Evolutionary conservation across 2,888 invertebrate genomes (phyloP), one percentile per base, ranked within the genome.

Genomic region (Macrophya annulata): DNA sequence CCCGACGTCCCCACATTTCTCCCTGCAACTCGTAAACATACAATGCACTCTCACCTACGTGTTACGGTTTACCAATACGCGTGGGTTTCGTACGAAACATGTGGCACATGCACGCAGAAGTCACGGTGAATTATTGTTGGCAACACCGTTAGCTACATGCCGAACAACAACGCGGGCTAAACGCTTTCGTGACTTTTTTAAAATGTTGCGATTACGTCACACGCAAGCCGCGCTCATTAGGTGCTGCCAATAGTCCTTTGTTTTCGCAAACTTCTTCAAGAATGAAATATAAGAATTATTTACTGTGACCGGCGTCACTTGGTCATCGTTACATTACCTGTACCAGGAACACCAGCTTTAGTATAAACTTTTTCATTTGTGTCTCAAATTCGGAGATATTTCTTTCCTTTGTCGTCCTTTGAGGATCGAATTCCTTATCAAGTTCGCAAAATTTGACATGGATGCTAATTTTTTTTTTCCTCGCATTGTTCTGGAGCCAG

Each of bases 131-230:
- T 93, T 91, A 92, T 88, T 86, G 90, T 89, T 43, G 62, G 89
- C 89, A 90, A 91, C 90, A 88, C 89, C 88, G 89, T 90, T 89
- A 89, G 87, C 85, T 72, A 59, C 86, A 87, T 86, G 85, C 86
- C 89, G 87, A 87, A 87, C 86, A 31, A 79, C 85, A 76, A 79
- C 86, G 86, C 86, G 87, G 76, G 86, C 86, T 87, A 89, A 89
- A 90, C 88, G 90, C 88, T 90, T 91, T 92, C 92, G 93, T 92
- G 91, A 93, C 92, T 92, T 92, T 92, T 92, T 90, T 86, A 90
- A 92, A 91, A 91, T 90, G 87, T 89, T 89, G 90, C 92, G 90
- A 93, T 92, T 93, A 92, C 91, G 91, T 92, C 91, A 91, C 91
- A 91, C 87, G 82, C 88, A 87, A 87, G 87, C 72, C 72, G 79